A percentile compares a stretch with the other conserved stretches of the same genome.
Conservation (phyloP, 1,140 invertebrate species). For the Leptinotarsa texana region DNA sequence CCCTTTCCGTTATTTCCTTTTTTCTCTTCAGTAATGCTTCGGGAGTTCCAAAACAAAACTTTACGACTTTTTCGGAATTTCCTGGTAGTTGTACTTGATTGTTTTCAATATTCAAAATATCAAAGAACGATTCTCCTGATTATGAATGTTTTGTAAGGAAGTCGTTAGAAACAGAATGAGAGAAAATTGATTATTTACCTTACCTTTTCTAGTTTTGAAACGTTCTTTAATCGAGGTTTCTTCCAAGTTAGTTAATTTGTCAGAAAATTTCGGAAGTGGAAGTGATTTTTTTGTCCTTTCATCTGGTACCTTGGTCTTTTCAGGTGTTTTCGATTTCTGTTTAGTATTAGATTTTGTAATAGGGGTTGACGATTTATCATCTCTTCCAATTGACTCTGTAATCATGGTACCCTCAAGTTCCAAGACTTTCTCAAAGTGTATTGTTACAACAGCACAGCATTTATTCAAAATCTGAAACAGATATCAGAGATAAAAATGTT, state of each 20-base stretch:
- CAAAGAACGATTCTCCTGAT: conserved; percentile 16
- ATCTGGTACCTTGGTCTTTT: conserved; percentile 22
- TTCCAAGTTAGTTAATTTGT: conserved; percentile 29
- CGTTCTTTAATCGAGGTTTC: conserved; percentile 13
- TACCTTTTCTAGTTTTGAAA: conserved; percentile 25
- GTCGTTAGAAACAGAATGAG: not conserved
- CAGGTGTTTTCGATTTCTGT: conserved; percentile 2
- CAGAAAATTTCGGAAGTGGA: conserved; percentile 19
- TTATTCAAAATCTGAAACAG: conserved; percentile 33
- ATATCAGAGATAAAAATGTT: not conserved
- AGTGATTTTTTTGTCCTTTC: conserved; percentile 18
- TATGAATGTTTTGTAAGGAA: not conserved
- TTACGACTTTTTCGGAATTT: conserved; percentile 8
- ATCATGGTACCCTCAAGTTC: conserved; percentile 29
- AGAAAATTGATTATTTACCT: conserved; percentile 1
- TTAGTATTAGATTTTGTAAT: too few relatives aligned
- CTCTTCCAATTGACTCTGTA: not conserved
- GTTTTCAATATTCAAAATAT: conserved; percentile 9
- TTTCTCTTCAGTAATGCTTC: conserved; percentile 21
- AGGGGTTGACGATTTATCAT: too few relatives aligned
- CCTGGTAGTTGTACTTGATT: conserved; percentile 6
- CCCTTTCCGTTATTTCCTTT: conserved; percentile 1
- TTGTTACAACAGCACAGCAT: conserved; percentile 16
- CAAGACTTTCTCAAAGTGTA: conserved; percentile 34
- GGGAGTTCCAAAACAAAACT: conserved; percentile 27